These are phyloP conservation scores for Anas flavirostris DNA, from an alignment of 2,797 vertebrate species.

Conservation along the genomic window DNA sequence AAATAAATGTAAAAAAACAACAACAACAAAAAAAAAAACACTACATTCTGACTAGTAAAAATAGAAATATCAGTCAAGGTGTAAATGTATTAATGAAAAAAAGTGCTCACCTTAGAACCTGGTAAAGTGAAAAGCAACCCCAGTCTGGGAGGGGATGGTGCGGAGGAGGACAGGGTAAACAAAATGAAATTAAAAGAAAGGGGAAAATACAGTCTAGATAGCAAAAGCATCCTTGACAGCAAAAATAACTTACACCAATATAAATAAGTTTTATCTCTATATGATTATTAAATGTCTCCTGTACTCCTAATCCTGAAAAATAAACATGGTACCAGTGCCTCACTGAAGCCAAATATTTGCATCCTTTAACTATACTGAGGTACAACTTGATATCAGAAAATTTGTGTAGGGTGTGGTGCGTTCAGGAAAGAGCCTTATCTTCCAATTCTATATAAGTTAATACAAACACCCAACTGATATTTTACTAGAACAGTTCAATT, in stretches of 20 bases:
- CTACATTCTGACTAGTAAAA: not conserved
- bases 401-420: not conserved
- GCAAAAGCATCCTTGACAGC: not conserved
- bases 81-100: not conserved
- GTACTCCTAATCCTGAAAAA: not conserved
- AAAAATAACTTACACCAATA: not conserved
- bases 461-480: not conserved
- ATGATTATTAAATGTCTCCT: not conserved
- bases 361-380: not conserved
- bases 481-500: not conserved
- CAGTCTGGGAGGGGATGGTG: no score
- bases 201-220: not conserved
- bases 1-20: not conserved
- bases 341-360: not conserved
- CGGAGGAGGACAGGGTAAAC: not conserved
- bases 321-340: not conserved
- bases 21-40: not conserved
- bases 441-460: not conserved
- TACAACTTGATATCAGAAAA: not conserved
- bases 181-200: not conserved
- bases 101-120: not conserved
- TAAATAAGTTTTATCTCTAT: not conserved
- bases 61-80: not conserved
- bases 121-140: not conserved
- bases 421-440: not conserved